Percentiles rank a stretch among this genome's conserved stretches.
These are phyloP conservation scores for Brachycybe producta DNA, from an alignment of 2,888 invertebrate species.

Conservation along the genomic window DNA sequence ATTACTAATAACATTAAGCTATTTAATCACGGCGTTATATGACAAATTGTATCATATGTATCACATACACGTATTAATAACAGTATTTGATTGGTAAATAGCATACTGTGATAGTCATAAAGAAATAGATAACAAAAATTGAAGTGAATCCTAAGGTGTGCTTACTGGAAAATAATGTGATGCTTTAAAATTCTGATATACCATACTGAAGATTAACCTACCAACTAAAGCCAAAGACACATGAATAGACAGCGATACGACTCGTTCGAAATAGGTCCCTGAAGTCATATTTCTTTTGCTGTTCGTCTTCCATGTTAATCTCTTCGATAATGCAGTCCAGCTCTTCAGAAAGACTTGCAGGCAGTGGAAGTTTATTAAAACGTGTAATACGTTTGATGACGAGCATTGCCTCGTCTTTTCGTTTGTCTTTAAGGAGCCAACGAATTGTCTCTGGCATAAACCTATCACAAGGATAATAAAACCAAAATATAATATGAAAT, in stretches of 20 bases:
- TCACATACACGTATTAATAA: too few species aligned
- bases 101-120: too few species aligned
- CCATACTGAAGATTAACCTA: too few species aligned
- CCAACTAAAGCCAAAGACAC: conserved; percentile 10
- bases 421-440: conserved; percentile 9
- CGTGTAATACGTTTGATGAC: neutral
- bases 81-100: too few species aligned
- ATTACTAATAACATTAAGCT: too few species aligned
- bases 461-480: neutral
- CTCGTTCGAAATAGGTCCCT: conserved; percentile 4
- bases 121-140: too few species aligned
- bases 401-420: neutral
- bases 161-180: too few species aligned
- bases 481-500: neutral
- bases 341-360: neutral
- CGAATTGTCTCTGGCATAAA: conserved; percentile 6
- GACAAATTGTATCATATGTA: too few species aligned
- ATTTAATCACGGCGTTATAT: too few species aligned
- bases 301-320: neutral
- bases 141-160: too few species aligned
- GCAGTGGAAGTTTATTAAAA: conserved; percentile 4
- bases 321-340: neutral
- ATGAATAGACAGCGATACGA: conserved; percentile 4
- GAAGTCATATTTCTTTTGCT: neutral
- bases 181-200: too few species aligned